Percentiles rank a stretch among this genome's conserved stretches.
These are phyloP conservation scores for Drepana arcuata DNA, from an alignment of 1,140 invertebrate genomes.

Conservation along the genomic window DNA sequence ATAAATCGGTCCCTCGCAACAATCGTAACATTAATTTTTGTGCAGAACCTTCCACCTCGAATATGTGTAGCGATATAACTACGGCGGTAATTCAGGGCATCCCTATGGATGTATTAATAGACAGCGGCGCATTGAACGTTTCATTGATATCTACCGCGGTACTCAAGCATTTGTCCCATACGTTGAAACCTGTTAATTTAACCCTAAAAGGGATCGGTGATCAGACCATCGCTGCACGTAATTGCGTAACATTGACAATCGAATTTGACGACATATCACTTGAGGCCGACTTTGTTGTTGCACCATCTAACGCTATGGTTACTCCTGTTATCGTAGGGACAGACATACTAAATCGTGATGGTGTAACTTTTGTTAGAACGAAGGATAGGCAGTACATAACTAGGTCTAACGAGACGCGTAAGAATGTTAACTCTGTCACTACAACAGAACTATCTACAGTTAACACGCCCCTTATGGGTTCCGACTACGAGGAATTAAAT, in stretches of 20 bases:
- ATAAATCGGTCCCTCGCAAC: conserved; percentile 2
- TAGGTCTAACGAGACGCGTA: no score
- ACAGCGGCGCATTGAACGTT: conserved; percentile 6
- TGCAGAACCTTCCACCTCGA: background rate
- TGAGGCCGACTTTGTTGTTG: conserved; percentile 17
- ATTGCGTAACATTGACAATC: conserved; percentile 8
- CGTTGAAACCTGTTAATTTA: conserved; percentile 4
- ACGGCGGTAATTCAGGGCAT: conserved; percentile 4
- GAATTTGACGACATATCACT: conserved; percentile 13
- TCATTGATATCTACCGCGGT: conserved; percentile 14
- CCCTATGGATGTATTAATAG: conserved; percentile 5
- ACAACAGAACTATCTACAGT: no score
- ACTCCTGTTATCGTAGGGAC: conserved; percentile 14
- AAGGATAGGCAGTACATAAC: conserved; percentile 2
- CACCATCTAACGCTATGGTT: conserved; percentile 7
- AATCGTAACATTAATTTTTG: conserved; percentile 15
- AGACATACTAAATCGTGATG: conserved; percentile 17
- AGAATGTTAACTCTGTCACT: no score
- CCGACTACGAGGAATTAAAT: no score
- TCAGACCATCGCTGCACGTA: conserved; percentile 6
- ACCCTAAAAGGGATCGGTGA: conserved; percentile 13
- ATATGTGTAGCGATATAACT: conserved; percentile 1
- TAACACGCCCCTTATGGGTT: no score
- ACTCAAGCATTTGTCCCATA: conserved; percentile 15
- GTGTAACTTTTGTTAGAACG: conserved; percentile 13